Evolutionary conservation across 2,888 invertebrate species (phyloP), one percentile per base, ranked within the genome.

Genomic region (Sycophila texana): DNA sequence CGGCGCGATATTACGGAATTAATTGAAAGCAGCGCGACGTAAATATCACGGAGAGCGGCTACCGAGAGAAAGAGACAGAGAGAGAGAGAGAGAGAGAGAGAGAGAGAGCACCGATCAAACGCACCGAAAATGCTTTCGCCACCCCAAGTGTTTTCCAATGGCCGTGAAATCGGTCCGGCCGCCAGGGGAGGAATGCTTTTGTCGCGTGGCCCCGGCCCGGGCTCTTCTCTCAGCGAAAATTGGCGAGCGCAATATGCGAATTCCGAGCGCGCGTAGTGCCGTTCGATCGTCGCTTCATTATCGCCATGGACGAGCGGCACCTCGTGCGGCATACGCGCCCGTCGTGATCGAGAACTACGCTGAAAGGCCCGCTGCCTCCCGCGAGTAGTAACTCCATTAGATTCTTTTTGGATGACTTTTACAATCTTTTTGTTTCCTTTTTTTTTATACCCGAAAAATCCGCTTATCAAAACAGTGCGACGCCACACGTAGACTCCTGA

Each of bases 211-310:
- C 14, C 12, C 18, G 30, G 13, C 13, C 63, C 51, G 58, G 13
- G 58, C n/a, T n/a, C 20, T 26, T 26, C 53, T 67, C 72, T 57
- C 51, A 47, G 53, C 30, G 77, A 74, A 77, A 73, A 76, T 80
- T 72, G 75, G 61, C 79, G 74, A 63, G 49, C 22, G 68, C 74
- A 66, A 74, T 71, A 71, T 53, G 67, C n/a, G 47, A 20, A 63
- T 47, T 47, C n/a, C 47, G 39, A 13, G 20, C n/a, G 55, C 55
- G 55, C 7, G 18, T 7, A 1, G 39, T 10, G 39, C 39, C 10
- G 39, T 39, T 39, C 39, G 1, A 39, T 39, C 39, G 39, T 7
- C 39, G 39, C 39, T 39, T 39, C 39, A 39, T 39, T 39, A 39
- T 39, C 39, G 39, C 39, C 39, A 7, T 7, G 39, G 39, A 10